Evolutionary conservation across 2,888 invertebrate genomes (phyloP), one percentile per base, ranked within the genome.

Genomic region (Iselma pallidipennis): DNA sequence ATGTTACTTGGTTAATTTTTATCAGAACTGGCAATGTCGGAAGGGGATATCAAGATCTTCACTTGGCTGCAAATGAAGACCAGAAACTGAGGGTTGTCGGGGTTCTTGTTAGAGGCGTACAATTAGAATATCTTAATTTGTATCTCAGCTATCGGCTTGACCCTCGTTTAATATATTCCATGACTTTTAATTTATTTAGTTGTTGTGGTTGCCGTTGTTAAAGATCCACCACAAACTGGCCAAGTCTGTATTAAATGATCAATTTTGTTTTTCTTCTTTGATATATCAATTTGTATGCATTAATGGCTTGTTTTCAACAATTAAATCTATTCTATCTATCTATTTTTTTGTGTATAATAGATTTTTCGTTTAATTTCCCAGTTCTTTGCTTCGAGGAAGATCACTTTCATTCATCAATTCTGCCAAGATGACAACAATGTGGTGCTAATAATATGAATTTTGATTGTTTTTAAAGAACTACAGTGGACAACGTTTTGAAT

Each of bases 71-170:
- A 73, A 73, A 75, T 74, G 71, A 75, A 72, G 72, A 71, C 67
- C 66, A 69, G 66, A 67, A 67, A 69, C 63, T 65, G 70, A 65
- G 66, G 69, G 63, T 68, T 63, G 70, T 71, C 70, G 68, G 74
- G 72, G 77, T 77, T 78, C 78, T 77, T 78, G 76, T 75, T 74
- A 72, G 72, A 70, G 73, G 71, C 70, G 69, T 76, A 23, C 12
- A 87, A 87, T 87, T 87, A 87, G 87, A 88, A 88, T 88, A 88
- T 88, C 87, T 88, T 87, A 88, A 88, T 88, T 87, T 86, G 85
- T 86, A 87, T 87, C 87, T 84, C 76, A 74, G 78, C 74, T 78
- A 80, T 80, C 80, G 74, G 79, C 78, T 79, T 81, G 82, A 81
- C 81, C 80, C 80, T 78, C 73, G 69, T 69, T 72, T 79, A 78